phyloP scores from a whole-genome alignment of 2,797 vertebrate species.

The Leptatherina wallacei region DNA sequence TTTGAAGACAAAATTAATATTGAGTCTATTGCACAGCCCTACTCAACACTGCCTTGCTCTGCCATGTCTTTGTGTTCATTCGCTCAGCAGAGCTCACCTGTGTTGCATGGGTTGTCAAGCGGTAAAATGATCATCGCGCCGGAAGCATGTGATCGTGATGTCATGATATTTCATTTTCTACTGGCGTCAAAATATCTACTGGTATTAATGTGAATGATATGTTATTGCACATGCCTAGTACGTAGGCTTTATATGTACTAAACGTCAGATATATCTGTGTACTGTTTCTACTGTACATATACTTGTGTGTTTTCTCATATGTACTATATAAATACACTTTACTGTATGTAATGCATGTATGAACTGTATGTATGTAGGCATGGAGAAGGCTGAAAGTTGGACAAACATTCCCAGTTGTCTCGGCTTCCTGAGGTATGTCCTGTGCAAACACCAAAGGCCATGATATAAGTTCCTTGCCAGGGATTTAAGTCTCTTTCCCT shows the following conservation, averaged over 20 bases:
- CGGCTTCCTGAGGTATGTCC: constrained; percentile 87
- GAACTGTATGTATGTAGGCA: constrained; percentile 58
- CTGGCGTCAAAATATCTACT: not conserved
- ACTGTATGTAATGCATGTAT: constrained; percentile 33
- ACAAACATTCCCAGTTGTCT: constrained; percentile 87
- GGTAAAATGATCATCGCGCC: no score
- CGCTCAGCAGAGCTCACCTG: not conserved
- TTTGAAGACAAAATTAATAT: not conserved
- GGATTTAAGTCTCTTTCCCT: constrained; percentile 70
- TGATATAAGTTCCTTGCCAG: constrained; percentile 79
- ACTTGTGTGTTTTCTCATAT: constrained; percentile 14
- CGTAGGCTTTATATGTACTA: not conserved
- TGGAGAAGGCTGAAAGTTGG: constrained; percentile 78
- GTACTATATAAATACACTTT: constrained; percentile 31
- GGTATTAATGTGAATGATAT: not conserved
- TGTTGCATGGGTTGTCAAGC: not conserved
- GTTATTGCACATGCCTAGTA: not conserved
- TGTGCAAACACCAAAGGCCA: constrained; percentile 86
- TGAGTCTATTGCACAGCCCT: no score
- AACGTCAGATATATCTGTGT: not conserved
- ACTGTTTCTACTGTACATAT: not conserved
- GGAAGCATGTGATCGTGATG: not conserved
- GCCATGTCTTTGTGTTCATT: not conserved
- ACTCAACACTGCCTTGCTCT: no score
- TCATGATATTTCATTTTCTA: not conserved